phyloP scores from a whole-genome alignment of 2,113 vertebrate species.

The Paracanthobrama guichenoti region DNA sequence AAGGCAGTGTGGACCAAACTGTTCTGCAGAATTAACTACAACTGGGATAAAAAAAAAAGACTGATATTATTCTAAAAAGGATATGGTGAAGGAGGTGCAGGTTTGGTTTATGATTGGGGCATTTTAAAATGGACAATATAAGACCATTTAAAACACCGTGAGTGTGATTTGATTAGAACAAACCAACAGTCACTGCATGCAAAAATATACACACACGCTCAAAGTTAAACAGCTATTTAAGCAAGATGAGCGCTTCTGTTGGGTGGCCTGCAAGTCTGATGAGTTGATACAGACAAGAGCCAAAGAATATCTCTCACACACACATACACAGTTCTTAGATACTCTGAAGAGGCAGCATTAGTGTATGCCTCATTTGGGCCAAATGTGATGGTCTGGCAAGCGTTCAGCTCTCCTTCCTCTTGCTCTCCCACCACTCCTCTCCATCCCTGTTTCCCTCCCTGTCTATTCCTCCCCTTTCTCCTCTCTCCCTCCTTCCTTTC shows the following conservation, averaged over 20 bases:
- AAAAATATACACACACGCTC: slow-evolving; percentile 5
- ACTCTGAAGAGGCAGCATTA: slow-evolving; percentile 57
- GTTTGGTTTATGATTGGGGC: not conserved
- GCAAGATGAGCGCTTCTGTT: not conserved
- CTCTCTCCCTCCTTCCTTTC: slow-evolving; percentile 19
- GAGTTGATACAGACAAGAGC: slow-evolving; percentile 20
- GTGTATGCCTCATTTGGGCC: slow-evolving; percentile 59
- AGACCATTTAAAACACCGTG: not conserved
- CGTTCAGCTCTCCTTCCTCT: slow-evolving; percentile 35
- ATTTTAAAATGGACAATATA: not conserved
- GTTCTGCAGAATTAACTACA: slow-evolving; percentile 5
- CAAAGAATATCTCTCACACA: slow-evolving; percentile 24
- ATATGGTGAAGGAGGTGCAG: not conserved
- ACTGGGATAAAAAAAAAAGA: not conserved
- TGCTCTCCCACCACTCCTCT: slow-evolving; percentile 6
- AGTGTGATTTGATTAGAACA: slow-evolving; percentile 16
- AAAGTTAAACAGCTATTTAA: slow-evolving; percentile 63
- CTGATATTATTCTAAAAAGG: not conserved
- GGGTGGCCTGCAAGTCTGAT: slow-evolving; percentile 17
- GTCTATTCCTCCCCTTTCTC: slow-evolving; percentile 17
- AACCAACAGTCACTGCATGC: slow-evolving; percentile 9
- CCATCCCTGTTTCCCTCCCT: slow-evolving; percentile 10
- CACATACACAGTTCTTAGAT: slow-evolving; percentile 48
- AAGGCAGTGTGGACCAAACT: not conserved
- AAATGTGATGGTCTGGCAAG: slow-evolving; percentile 56